phyloP scores from a whole-genome alignment of 1,140 invertebrate species.

The Calephelis virginiensis region DNA sequence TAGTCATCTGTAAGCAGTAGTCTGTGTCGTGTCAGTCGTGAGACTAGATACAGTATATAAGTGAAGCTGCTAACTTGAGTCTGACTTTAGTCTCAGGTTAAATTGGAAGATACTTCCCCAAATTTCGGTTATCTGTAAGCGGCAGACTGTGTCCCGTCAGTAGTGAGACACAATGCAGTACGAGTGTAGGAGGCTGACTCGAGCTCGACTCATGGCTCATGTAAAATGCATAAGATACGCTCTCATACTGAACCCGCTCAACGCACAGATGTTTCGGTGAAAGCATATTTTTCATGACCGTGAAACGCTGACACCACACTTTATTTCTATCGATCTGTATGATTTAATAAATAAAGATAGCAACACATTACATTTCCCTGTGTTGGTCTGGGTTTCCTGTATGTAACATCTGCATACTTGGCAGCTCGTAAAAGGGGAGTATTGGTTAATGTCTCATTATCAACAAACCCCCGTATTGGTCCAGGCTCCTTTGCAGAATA shows the following conservation, averaged over 20 bases:
- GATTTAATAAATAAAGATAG: no score
- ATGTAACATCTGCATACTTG: no score
- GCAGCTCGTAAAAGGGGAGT: no score
- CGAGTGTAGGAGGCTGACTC: slow-evolving; percentile 19
- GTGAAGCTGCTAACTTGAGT: no score
- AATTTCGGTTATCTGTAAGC: slow-evolving; percentile 3
- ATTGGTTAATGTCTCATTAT: no score
- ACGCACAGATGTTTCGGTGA: slow-evolving; percentile 56
- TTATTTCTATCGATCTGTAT: not conserved
- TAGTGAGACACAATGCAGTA: slow-evolving; percentile 28
- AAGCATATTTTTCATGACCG: slow-evolving; percentile 55
- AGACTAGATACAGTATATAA: slow-evolving; percentile 2
- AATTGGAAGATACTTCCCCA: not conserved
- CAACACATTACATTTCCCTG: no score
- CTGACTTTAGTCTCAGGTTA: no score
- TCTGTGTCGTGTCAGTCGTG: slow-evolving; percentile 32
- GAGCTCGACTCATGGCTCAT: slow-evolving; percentile 55
- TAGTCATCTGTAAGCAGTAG: not conserved
- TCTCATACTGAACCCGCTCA: slow-evolving; percentile 43
- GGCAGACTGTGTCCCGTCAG: slow-evolving; percentile 30
- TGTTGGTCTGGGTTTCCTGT: no score
- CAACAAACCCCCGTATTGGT: no score
- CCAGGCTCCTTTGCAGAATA: no score
- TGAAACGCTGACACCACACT: slow-evolving; percentile 41
- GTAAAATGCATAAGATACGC: slow-evolving; percentile 79